Evolutionary conservation across 1,140 invertebrate species (phyloP).

Genomic region (Heliothis subflexa): DNA sequence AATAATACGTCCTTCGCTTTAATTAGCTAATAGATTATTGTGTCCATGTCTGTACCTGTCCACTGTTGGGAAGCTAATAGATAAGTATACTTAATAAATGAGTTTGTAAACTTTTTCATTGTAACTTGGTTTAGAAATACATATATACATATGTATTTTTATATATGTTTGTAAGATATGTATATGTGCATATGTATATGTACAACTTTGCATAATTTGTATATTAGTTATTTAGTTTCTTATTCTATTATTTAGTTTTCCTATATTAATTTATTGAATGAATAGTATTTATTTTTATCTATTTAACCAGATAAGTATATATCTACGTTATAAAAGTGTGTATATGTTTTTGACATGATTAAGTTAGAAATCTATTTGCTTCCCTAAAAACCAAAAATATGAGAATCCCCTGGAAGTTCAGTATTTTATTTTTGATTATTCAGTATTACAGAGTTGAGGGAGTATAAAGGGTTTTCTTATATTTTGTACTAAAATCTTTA

Average conservation of each 20-base stretch:
- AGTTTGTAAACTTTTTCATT: neutral
- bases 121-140: no score
- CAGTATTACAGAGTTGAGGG: conserved; percentile 8
- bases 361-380: conserved; percentile 50
- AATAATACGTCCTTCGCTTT: conserved; percentile 84
- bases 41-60: conserved; percentile 58
- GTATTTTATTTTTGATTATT: conserved; percentile 1
- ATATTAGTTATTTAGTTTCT: no score
- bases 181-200: no score
- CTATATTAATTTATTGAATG: no score
- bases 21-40: conserved; percentile 73
- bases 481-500: conserved; percentile 57
- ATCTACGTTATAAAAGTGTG: no score
- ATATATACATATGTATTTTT: no score
- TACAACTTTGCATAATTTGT: no score
- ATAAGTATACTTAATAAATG: neutral
- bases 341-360: conserved; percentile 3
- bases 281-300: no score
- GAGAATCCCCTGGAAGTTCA: conserved; percentile 48
- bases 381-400: conserved; percentile 51
- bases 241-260: no score
- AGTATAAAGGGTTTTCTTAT: conserved; percentile 57
- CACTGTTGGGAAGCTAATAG: conserved; percentile 51
- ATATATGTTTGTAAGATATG: no score
- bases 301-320: no score